Base-by-base conservation (phyloP, 2,888 invertebrate genomes). In the Thumatha senex region DNA sequence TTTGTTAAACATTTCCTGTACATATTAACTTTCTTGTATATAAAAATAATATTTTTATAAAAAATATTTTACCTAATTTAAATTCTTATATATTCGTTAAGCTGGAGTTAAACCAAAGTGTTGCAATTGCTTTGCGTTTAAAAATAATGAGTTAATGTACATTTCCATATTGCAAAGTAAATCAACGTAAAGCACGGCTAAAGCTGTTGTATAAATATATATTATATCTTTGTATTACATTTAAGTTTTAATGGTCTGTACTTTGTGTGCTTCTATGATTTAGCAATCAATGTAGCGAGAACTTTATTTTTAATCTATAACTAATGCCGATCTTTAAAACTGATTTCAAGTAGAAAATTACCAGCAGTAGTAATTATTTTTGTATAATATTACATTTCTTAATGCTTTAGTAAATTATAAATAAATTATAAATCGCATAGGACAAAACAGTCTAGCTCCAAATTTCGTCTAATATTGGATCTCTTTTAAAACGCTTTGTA, bases 71-170 rank as follows among this genome's bases (percentile, higher is more conserved):
- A 70, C 39, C 51, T 63, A 61, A n/a, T n/a, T n/a, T n/a, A 62
- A 64, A 71, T 67, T 73, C 72, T 68, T 74, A 72, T 74, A 74
- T 76, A 74, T 79, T 76, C 80, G 80, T 85, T 80, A 92, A 93
- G 94, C 93, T 94, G 93, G 94, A 94, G 92, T 92, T 92, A 92
- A 93, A 93, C 94, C 94, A 94, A 94, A 94, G 93, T 90, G 86
- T 88, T 87, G 82, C 82, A 89, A 89, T 85, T 78, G 78, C 88
- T 90, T 89, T 89, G 89, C 87, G 76, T 62, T 68, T 66, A 61
- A 58, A 18, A 54, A 59, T 54, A 56, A 63, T 59, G 53, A 50
- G 18, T 41, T 56, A 41, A 51, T 87, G 84, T 89, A 85, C 70
- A 86, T 84, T 83, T 71, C 62, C 63, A 74, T 74, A 70, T 70